A percentile compares a stretch with the other conserved stretches of the same genome.
Conservation (phyloP, 2,113 vertebrate species). For the Pan troglodytes region DNA sequence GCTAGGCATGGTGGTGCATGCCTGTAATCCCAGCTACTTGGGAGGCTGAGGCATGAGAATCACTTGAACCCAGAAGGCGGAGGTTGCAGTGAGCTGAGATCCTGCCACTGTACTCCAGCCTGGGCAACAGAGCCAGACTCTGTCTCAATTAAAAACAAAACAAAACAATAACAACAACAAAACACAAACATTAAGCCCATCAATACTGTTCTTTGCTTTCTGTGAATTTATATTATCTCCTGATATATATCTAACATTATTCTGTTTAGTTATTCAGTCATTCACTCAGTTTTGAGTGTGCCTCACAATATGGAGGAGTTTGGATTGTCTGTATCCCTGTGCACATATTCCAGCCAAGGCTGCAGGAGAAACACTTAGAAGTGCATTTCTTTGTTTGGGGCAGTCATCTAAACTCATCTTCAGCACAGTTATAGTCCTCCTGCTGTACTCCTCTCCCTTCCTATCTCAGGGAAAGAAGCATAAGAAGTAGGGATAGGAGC, state of each 20-base stretch:
- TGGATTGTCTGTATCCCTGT: neutral
- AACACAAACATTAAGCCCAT: neutral
- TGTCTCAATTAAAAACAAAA: no score
- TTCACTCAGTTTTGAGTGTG: neutral
- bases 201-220: neutral
- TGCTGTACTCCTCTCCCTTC: neutral
- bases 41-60: no score
- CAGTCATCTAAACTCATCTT: neutral
- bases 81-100: no score
- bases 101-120: no score
- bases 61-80: no score
- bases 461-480: neutral
- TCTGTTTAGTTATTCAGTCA: neutral
- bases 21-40: no score
- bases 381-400: neutral
- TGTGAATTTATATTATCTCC: neutral
- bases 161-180: no score
- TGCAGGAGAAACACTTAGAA: neutral
- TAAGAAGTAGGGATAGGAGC: neutral
- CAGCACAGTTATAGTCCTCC: neutral
- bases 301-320: neutral
- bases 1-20: no score
- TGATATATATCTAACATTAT: neutral
- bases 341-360: neutral
- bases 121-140: no score